phyloP scores from a whole-genome alignment of 1,140 invertebrate species.

The Drosophila sulfurigaster region DNA sequence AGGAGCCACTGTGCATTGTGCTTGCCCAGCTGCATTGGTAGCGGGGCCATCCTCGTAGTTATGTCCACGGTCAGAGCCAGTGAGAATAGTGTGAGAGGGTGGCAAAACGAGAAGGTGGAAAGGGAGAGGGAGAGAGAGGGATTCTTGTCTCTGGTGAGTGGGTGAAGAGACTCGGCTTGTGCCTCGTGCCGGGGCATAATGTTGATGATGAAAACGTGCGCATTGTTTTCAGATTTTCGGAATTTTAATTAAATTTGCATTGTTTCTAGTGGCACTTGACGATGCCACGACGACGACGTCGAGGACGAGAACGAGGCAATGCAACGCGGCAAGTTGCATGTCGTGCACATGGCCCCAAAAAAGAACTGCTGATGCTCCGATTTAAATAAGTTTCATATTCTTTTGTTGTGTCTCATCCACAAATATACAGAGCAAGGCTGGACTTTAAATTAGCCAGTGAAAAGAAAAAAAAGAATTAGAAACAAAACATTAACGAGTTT shows the following conservation, averaged over 20 bases:
- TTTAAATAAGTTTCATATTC: constrained; percentile 67
- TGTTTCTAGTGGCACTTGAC: constrained; percentile 67
- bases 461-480: constrained; percentile 13
- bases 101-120: too few species aligned
- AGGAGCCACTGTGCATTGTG: constrained; percentile 38
- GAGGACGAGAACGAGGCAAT: background rate
- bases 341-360: constrained; percentile 25
- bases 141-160: constrained; percentile 28
- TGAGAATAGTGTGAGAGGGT: background rate
- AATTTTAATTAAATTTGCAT: constrained; percentile 78
- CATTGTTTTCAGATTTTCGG: constrained; percentile 73
- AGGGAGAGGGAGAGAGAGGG: background rate
- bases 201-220: constrained; percentile 66
- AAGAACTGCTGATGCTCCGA: constrained; percentile 38
- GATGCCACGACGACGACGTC: constrained; percentile 28
- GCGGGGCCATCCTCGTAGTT: constrained; percentile 30
- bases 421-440: constrained; percentile 8
- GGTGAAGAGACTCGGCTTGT: constrained; percentile 15
- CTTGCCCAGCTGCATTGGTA: constrained; percentile 52
- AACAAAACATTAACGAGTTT: constrained; percentile 35
- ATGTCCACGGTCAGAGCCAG: constrained; percentile 37
- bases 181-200: constrained; percentile 54
- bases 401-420: constrained; percentile 30
- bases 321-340: constrained; percentile 19
- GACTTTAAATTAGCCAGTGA: constrained; percentile 41